Evolutionary conservation across 2,113 vertebrate genomes (phyloP), one percentile per base, ranked within the genome.

Genomic region (Emydura subglobosa): DNA sequence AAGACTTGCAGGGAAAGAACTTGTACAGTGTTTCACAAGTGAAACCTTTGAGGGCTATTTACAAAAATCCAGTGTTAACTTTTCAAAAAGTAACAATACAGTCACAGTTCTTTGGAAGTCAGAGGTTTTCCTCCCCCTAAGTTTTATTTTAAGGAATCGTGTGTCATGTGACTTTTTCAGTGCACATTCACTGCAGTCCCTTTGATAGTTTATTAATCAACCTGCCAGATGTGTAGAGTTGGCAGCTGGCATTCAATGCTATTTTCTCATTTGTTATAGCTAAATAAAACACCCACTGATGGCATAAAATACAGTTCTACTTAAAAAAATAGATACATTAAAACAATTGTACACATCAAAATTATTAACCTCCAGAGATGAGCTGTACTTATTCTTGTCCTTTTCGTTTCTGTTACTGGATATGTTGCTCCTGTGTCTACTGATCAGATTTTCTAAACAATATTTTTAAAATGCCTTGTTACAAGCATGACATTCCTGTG

Each of bases 231-330:
- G 61, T 72, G 83, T 47, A 76, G 14, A 0, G 0, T n/a, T 81
- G 78, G 85, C 74, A 95, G 87, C 76, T 87, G 65, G 92, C 16
- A 29, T 65, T 94, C 87, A 74, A 61, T 90, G 91, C 86, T 85
- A 84, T 27, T 87, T 81, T 93, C 68, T 68, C 51, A 94, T 53
- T 79, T 61, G 42, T 50, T 86, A 68, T 51, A 80, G 86, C 80
- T 94, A 94, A 96, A 94, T 57, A 91, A 65, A 93, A 82, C 87
- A 90, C 34, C 44, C 61, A 89, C 54, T 55, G 55, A 80, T n/a
- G 8, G 24, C 79, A 93, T 21, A 50, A 96, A 95, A 88, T 24
- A 22, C 51, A 97, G 42, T 72, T 11, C 79, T 50, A 53, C 6
- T 89, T 91, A 79, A 80, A 93, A 93, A 91, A 65, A 7, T 39